Percentiles rank a stretch among this genome's conserved stretches.
Evolutionary conservation across 2,113 vertebrate species (phyloP).

Genomic region (Puma concolor): DNA sequence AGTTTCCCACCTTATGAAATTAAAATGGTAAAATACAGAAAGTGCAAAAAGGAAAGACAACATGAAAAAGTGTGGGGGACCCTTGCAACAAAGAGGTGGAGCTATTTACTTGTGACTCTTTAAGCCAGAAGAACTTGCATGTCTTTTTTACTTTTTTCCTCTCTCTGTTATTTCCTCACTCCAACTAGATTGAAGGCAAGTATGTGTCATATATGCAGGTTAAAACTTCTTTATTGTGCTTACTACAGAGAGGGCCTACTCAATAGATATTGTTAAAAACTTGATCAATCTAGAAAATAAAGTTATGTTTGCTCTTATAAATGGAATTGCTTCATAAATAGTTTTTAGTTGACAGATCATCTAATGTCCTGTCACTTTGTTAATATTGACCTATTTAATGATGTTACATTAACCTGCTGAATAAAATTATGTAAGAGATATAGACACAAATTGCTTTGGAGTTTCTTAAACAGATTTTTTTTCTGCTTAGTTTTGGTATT

Average conservation of each 20-base stretch:
- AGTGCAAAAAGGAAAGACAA: not conserved
- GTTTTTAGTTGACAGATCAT: not conserved
- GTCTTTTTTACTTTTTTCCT: not conserved
- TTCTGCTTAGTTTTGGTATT: not conserved
- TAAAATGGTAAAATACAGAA: not conserved
- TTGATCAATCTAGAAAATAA: not conserved
- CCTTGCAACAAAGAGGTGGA: not conserved
- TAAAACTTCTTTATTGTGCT: not conserved
- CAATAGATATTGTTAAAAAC: not conserved
- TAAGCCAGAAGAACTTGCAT: not conserved
- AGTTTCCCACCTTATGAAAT: not conserved
- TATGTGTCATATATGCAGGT: not conserved
- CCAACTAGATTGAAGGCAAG: not conserved
- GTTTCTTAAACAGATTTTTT: not conserved
- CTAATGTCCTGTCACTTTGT: not conserved
- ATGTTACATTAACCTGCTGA: not conserved
- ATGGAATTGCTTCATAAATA: not conserved
- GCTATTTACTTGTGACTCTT: not conserved
- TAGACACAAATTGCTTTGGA: not conserved
- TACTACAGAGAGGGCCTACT: not conserved
- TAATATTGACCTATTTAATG: not conserved
- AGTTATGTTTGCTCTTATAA: not conserved
- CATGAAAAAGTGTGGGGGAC: not conserved
- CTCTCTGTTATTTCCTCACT: not conserved
- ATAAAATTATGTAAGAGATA: not conserved